These are phyloP conservation scores for Mesopsocus fuscifrons DNA, from an alignment of 2,888 invertebrate species.

Conservation along the genomic window DNA sequence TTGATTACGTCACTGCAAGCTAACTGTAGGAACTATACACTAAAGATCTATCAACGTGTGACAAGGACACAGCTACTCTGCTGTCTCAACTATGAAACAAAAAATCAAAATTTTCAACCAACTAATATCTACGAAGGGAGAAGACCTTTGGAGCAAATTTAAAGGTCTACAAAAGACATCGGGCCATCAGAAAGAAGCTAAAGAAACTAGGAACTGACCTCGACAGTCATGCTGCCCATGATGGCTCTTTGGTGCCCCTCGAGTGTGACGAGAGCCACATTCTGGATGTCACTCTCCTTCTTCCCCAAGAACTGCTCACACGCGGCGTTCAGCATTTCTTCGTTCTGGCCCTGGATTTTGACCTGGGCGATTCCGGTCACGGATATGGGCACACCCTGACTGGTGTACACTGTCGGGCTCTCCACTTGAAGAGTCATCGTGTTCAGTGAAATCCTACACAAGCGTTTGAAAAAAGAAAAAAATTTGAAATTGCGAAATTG, in stretches of 20 bases:
- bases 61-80: no score
- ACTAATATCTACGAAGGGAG: no score
- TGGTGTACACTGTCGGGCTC: slow-evolving; percentile 88
- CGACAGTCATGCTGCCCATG: slow-evolving; percentile 94
- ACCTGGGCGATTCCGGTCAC: slow-evolving; percentile 96
- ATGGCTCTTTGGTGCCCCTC: slow-evolving; percentile 91
- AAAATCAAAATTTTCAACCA: no score
- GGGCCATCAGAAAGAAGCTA: no score
- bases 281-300: slow-evolving; percentile 68
- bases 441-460: slow-evolving; percentile 72
- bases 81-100: no score
- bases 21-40: no score
- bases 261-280: slow-evolving; percentile 76
- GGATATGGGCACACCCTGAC: slow-evolving; percentile 91
- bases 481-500: no score
- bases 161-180: no score
- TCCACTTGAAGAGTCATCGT: slow-evolving; percentile 95
- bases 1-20: no score
- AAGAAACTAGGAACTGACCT: slow-evolving; percentile 26
- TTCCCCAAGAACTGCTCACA: slow-evolving; percentile 90
- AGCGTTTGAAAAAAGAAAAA: no score
- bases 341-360: slow-evolving; percentile 75
- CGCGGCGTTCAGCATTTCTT: slow-evolving; percentile 75
- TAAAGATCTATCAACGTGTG: no score
- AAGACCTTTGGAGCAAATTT: no score